Conservation (phyloP, 2,113 vertebrate species). For the Meles meles region DNA sequence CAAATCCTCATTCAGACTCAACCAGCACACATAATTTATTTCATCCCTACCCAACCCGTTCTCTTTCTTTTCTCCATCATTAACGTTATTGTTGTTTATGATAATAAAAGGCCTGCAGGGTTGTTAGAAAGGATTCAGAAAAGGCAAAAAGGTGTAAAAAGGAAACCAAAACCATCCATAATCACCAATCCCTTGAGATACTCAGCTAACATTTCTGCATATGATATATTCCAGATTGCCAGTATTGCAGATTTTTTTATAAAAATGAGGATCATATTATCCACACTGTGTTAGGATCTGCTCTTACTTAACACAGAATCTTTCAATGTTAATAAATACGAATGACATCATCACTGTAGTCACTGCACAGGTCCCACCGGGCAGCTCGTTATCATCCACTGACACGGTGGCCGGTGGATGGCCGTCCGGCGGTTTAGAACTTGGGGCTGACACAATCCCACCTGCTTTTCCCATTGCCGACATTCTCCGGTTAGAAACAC, state of each 20-base stretch:
- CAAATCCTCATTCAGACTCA: neutral
- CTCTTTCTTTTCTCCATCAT: neutral
- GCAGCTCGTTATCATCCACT: neutral
- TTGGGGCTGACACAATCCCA: neutral
- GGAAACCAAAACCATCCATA: neutral
- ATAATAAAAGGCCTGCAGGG: neutral
- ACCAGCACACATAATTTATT: neutral
- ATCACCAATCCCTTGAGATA: neutral
- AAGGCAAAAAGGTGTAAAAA: neutral
- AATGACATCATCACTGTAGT: neutral
- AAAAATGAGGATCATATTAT: neutral
- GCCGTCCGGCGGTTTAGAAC: neutral
- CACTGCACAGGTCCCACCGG: neutral
- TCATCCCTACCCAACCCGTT: neutral
- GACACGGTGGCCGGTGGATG: neutral
- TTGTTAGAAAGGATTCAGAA: constrained; percentile 17
- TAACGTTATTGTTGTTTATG: neutral
- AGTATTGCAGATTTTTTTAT: neutral
- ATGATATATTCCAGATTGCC: neutral
- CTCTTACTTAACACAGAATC: neutral
- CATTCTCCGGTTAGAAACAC: neutral
- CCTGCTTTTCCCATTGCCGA: neutral
- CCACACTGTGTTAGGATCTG: neutral
- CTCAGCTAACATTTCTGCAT: neutral
- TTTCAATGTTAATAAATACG: neutral